Evolutionary conservation across 2,113 vertebrate genomes (phyloP).

Genomic region (Panthera leo): DNA sequence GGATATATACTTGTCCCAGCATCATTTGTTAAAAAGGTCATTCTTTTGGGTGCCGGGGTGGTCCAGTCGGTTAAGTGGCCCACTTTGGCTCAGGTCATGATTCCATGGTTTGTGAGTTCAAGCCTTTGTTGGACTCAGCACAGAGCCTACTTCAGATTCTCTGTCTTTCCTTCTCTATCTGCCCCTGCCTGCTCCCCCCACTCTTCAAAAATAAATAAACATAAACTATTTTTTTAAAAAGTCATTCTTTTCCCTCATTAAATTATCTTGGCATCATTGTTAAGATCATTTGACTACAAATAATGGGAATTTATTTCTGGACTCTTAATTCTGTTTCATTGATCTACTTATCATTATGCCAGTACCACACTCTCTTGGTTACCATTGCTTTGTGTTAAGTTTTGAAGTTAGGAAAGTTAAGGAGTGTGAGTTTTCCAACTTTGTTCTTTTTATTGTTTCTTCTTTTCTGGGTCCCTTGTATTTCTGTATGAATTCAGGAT

Average conservation of each 20-base stretch:
- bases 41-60: no score
- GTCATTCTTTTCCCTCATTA: not conserved
- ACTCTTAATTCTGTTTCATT: not conserved
- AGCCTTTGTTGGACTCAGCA: no score
- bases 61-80: no score
- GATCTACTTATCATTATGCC: not conserved
- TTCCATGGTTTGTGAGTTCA: no score
- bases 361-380: constrained; percentile 5
- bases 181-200: no score
- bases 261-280: constrained; percentile 21
- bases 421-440: not conserved
- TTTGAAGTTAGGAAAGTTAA: not conserved
- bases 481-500: constrained; percentile 2
- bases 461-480: not conserved
- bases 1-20: not conserved
- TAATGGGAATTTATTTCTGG: constrained; percentile 6
- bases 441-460: constrained; percentile 29
- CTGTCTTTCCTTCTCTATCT: no score
- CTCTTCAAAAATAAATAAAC: no score
- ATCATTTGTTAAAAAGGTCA: not conserved
- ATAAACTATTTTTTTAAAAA: no score
- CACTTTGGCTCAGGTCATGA: no score
- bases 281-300: not conserved
- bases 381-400: not conserved
- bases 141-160: no score